Percentiles rank a stretch among this genome's conserved stretches.
These are phyloP conservation scores for Siniperca chuatsi DNA, from an alignment of 2,113 vertebrate genomes.

Conservation along the genomic window DNA sequence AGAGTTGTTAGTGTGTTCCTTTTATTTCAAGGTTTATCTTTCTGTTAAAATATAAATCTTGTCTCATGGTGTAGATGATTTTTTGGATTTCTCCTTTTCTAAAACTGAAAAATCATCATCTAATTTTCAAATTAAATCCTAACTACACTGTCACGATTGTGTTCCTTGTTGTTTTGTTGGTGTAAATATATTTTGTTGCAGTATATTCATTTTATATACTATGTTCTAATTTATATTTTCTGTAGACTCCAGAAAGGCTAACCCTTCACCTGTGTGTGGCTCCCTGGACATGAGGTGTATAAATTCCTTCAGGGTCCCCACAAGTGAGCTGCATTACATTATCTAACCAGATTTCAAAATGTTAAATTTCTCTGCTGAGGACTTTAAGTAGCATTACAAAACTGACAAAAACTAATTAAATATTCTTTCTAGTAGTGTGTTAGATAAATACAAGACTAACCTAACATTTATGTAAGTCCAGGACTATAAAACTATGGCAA, in stretches of 20 bases:
- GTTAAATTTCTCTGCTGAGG: not conserved
- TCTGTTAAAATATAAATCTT: not conserved
- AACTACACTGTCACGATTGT: not conserved
- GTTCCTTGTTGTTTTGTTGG: not conserved
- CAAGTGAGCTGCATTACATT: not conserved
- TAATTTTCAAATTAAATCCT: not conserved
- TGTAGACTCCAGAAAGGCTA: not conserved
- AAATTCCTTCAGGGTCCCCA: not conserved
- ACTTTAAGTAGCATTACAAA: too few species aligned
- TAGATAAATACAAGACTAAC: too few species aligned
- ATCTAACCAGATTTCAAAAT: not conserved
- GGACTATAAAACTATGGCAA: too few species aligned
- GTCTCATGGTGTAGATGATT: not conserved
- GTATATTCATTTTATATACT: not conserved
- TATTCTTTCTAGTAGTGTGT: too few species aligned
- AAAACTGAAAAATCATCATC: not conserved
- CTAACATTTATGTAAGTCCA: too few species aligned
- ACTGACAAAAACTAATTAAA: too few species aligned
- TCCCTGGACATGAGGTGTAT: not conserved
- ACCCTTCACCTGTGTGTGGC: not conserved
- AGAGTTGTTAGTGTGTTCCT: not conserved
- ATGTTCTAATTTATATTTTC: not conserved
- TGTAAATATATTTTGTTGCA: not conserved
- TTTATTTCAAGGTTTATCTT: constrained; percentile 8
- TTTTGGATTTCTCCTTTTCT: not conserved